Evolutionary conservation across 1,140 invertebrate genomes (phyloP), one percentile per base, ranked within the genome.

Genomic region (Lepidotrigona ventralis): DNA sequence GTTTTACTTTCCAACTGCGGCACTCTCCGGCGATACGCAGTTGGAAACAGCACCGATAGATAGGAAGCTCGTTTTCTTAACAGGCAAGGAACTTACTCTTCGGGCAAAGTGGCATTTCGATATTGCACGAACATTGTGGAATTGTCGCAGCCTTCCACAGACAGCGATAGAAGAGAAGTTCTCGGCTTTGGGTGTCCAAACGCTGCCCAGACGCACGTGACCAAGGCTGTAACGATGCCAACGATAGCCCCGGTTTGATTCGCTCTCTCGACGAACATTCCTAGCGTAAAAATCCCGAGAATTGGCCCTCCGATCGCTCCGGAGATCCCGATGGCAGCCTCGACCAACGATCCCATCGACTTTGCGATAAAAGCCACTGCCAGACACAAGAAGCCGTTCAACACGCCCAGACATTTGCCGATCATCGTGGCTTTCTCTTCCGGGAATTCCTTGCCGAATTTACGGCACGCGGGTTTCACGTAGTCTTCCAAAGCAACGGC

Each of bases 401-500:
- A n/a, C 1, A 97, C 83, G 1, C 96, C 97, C 33, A 97, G 90
- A 0, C 95, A 9, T 91, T 97, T 97, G 3, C 91, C 93, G 11
- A 88, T 85, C 15, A 91, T 71, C 0, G 89, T 82, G 26, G 94
- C 91, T 80, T 94, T 95, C 83, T 95, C 94, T 0, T 90, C 88
- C 1, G 90, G 82, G 33, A 93, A 91, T n/a, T 89, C 78, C n/a
- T 84, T 39, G 0, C 88, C 89, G 14, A 89, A 53, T 51, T 60
- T 80, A 0, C 46, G 51, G 56, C 90, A 93, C 4, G 90, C 2
- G 0, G 93, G 93, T 85, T 96, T 96, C 2, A 97, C 93, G 90
- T 98, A 98, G 94, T 98, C 98, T 89, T 98, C 96, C 56, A 98
- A 94, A 1, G 97, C 97, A 11, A 98, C 97, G 2, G 98, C 98